Evolutionary conservation across 2,797 vertebrate species (phyloP).

Genomic region (Eulemur mongoz): DNA sequence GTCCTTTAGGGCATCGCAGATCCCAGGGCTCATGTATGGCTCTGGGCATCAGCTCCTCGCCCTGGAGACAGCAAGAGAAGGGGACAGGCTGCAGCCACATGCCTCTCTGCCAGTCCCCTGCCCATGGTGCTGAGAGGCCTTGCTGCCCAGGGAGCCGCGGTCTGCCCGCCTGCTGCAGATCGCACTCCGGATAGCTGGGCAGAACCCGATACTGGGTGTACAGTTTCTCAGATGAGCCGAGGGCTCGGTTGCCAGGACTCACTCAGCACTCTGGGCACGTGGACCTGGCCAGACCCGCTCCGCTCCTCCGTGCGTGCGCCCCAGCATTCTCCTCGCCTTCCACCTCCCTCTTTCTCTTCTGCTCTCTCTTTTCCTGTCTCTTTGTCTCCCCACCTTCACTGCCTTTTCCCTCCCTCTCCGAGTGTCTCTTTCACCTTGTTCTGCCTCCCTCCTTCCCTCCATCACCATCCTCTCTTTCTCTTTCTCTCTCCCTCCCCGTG

Average conservation of each 20-base stretch:
- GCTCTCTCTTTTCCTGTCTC: not conserved
- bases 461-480: not conserved
- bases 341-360: not conserved
- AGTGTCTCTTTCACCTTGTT: not conserved
- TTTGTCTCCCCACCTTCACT: not conserved
- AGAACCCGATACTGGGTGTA: constrained; percentile 79
- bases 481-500: too few relatives aligned
- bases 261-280: constrained; percentile 70
- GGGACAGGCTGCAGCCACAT: not conserved
- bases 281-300: not conserved
- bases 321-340: rapidly evolving
- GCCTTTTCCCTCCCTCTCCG: not conserved
- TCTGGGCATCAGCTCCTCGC: not conserved
- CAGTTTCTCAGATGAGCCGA: constrained; percentile 74
- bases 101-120: not conserved
- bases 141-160: not conserved
- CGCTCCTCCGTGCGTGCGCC: rapidly evolving
- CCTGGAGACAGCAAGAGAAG: not conserved
- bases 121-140: not conserved
- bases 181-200: constrained; percentile 25
- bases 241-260: constrained; percentile 63
- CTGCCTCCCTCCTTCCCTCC: not conserved
- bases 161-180: constrained; percentile 21
- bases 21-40: too few relatives aligned
- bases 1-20: rapidly evolving